A percentile compares a stretch with the other conserved stretches of the same genome.
phyloP scores from a whole-genome alignment of 1,140 invertebrate genomes.

The Ceratitis capitata region DNA sequence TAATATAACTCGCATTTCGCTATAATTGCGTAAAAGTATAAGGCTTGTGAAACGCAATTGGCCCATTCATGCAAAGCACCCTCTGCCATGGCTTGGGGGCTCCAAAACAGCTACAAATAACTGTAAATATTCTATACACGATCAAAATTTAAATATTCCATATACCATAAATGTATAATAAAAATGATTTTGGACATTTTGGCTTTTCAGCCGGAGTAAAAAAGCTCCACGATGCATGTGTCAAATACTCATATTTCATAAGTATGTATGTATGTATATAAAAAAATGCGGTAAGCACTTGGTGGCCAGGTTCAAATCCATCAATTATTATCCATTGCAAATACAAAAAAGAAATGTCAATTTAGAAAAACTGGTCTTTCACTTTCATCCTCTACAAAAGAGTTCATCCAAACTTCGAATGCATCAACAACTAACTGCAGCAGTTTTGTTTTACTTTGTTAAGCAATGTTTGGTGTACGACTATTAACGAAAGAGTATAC shows the following conservation, averaged over 20 bases:
- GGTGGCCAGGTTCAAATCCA: background rate
- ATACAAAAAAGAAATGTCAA: background rate
- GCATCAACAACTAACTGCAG: too few relatives aligned
- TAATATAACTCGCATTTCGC: background rate
- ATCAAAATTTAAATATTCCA: too few relatives aligned
- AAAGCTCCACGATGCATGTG: too few relatives aligned
- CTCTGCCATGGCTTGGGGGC: background rate
- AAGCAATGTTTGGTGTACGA: background rate
- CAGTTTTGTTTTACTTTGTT: too few relatives aligned
- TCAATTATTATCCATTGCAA: too few relatives aligned
- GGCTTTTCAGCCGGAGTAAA: background rate
- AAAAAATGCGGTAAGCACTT: background rate
- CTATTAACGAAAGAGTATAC: background rate
- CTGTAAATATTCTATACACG: too few relatives aligned
- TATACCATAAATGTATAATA: background rate
- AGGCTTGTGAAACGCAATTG: background rate
- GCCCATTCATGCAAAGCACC: background rate
- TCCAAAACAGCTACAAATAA: too few relatives aligned
- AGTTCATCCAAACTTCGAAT: too few relatives aligned
- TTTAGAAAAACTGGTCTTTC: background rate
- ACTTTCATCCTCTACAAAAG: too few relatives aligned
- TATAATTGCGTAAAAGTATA: conserved; percentile 2
- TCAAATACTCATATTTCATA: background rate
- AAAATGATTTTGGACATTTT: background rate
- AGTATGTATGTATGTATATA: background rate